These are phyloP conservation scores for Zosterops japonicus DNA, from an alignment of 2,113 vertebrate genomes.

Conservation along the genomic window DNA sequence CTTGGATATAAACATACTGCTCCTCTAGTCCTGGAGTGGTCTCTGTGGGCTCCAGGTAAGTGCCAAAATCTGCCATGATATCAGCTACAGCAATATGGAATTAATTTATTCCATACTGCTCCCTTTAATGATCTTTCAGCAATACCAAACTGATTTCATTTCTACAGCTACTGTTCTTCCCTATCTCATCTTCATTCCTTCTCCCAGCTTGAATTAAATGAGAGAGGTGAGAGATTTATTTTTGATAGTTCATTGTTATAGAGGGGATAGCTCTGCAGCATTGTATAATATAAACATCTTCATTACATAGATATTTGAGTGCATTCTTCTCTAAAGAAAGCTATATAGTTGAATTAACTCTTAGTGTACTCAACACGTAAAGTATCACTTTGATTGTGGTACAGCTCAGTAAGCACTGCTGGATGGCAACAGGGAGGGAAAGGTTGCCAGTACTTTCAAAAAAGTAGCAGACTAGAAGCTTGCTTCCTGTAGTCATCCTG, in stretches of 20 bases:
- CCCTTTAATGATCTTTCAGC: constrained; percentile 21
- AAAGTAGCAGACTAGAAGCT: background rate
- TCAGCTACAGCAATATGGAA: background rate
- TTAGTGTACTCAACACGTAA: background rate
- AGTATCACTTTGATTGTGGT: background rate
- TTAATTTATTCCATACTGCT: constrained; percentile 48
- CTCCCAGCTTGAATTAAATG: constrained; percentile 48
- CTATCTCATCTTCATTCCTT: constrained; percentile 21
- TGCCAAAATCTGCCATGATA: constrained; percentile 19
- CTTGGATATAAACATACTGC: constrained; percentile 19
- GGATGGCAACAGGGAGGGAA: background rate
- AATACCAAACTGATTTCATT: background rate
- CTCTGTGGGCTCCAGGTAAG: constrained; percentile 16
- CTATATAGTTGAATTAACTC: constrained; percentile 19
- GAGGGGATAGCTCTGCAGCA: background rate
- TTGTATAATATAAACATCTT: constrained; percentile 21
- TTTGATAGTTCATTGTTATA: constrained; percentile 36
- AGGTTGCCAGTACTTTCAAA: background rate
- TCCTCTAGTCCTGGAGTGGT: background rate
- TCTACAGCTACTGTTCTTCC: background rate
- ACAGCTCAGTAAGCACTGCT: background rate
- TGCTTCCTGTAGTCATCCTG: background rate
- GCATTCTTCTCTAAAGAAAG: background rate
- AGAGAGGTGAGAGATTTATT: constrained; percentile 33
- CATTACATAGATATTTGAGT: background rate